These are phyloP conservation scores for Pangasianodon hypophthalmus DNA, from an alignment of 2,113 vertebrate genomes.

Conservation along the genomic window DNA sequence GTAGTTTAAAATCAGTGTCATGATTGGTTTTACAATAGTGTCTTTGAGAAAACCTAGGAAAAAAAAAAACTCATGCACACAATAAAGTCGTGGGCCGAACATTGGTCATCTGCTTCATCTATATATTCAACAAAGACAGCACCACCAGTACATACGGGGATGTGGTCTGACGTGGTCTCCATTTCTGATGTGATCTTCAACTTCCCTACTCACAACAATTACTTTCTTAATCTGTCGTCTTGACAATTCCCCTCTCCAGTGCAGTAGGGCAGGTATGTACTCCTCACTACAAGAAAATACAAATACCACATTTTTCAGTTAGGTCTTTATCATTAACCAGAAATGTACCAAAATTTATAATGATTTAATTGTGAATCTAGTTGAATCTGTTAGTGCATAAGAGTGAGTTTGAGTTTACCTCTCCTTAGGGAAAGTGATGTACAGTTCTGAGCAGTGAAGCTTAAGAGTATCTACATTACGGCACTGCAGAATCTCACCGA, in stretches of 20 bases:
- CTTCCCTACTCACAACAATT: slow-evolving; percentile 28
- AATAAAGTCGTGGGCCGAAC: not conserved
- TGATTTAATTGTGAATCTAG: not conserved
- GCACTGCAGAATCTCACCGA: slow-evolving; percentile 50
- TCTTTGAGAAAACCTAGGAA: not conserved
- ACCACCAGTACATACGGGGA: not conserved
- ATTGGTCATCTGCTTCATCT: not conserved
- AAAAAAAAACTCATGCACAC: not conserved
- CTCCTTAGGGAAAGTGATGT: not conserved
- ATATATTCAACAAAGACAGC: slow-evolving; percentile 35
- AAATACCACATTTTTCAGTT: not conserved
- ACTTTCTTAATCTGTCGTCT: slow-evolving; percentile 33
- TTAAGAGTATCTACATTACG: slow-evolving; percentile 18
- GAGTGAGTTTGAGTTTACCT: slow-evolving; percentile 55
- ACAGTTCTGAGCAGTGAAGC: not conserved
- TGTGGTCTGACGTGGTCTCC: not conserved
- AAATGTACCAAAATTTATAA: not conserved
- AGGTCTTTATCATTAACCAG: not conserved
- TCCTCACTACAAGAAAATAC: slow-evolving; percentile 45
- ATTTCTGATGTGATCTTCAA: not conserved
- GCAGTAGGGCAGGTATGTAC: slow-evolving; percentile 53
- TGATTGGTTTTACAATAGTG: not conserved
- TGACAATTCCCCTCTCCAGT: slow-evolving; percentile 57
- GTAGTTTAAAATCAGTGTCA: not conserved
- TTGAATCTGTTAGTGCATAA: not conserved